Evolutionary conservation across 2,888 invertebrate genomes (phyloP).

Genomic region (Cryptosula pallasiana): DNA sequence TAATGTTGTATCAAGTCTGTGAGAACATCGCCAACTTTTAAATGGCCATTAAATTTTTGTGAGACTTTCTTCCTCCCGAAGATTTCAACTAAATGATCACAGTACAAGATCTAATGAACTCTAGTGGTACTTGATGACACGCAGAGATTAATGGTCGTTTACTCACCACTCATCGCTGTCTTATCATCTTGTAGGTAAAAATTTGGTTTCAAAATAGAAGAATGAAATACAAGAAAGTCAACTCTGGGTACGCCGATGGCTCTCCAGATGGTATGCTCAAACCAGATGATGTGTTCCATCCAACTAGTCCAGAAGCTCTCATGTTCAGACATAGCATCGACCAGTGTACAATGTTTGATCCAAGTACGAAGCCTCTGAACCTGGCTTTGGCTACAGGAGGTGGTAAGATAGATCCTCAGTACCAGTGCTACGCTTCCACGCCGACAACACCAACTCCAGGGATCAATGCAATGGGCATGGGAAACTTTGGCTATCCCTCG

Average conservation of each 20-base stretch:
- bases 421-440: background rate
- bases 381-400: background rate
- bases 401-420: background rate
- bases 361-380: background rate
- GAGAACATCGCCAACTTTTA: too few species aligned
- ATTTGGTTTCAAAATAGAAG: constrained; percentile 98
- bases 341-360: background rate
- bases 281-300: constrained; percentile 14
- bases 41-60: too few species aligned
- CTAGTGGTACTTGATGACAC: too few species aligned
- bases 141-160: too few species aligned
- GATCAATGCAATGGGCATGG: constrained; percentile 1
- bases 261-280: background rate
- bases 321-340: constrained; percentile 1
- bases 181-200: constrained; percentile 60
- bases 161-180: too few species aligned
- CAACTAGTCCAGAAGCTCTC: constrained; percentile 3
- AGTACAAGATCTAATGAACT: too few species aligned
- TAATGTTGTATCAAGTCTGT: too few species aligned
- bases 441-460: background rate
- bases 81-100: too few species aligned
- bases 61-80: too few species aligned
- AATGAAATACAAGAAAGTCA: constrained; percentile 67
- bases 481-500: background rate
- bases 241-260: background rate